Evolutionary conservation across 92 coral and sea anemone species (phyloP).

Genomic region (Scolanthus callimorphus): DNA sequence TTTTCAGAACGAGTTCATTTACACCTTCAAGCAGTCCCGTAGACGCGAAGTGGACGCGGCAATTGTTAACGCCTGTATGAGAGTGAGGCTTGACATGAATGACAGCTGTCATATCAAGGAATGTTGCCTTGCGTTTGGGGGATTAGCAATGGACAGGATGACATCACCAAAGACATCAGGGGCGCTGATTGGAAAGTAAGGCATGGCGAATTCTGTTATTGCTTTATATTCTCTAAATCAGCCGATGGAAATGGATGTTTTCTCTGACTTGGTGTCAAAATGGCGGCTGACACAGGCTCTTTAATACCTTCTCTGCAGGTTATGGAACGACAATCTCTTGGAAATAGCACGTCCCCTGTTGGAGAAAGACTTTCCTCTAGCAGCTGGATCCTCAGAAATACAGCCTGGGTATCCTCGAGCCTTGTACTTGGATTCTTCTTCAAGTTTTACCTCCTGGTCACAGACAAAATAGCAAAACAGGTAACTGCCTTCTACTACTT

Average conservation of each 20-base stretch:
- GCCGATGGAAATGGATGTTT: too few species aligned
- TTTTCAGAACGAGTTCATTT: slow-evolving; percentile 11
- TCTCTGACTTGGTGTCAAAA: too few species aligned
- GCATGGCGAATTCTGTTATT: not conserved
- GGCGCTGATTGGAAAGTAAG: slow-evolving; percentile 21
- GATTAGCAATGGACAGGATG: slow-evolving; percentile 5
- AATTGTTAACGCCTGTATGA: slow-evolving; percentile 31
- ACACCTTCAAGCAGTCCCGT: slow-evolving; percentile 16
- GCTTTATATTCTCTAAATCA: too few species aligned
- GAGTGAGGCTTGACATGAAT: slow-evolving; percentile 9
- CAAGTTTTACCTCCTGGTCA: not conserved
- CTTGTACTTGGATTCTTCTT: not conserved
- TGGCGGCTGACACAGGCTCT: too few species aligned
- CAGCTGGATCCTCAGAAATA: not conserved
- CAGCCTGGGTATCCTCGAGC: not conserved
- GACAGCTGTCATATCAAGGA: slow-evolving; percentile 1
- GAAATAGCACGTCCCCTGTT: not conserved
- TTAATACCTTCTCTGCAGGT: not conserved
- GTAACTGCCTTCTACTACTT: not conserved
- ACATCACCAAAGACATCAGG: slow-evolving; percentile 5
- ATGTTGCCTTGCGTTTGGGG: slow-evolving; percentile 14
- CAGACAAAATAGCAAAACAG: not conserved
- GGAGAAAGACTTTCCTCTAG: not conserved
- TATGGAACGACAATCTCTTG: not conserved
- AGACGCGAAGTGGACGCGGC: slow-evolving; percentile 6